Evolutionary conservation across 2,797 vertebrate species (phyloP), one percentile per base, ranked within the genome.

Genomic region (Pseudochromis fuscus): DNA sequence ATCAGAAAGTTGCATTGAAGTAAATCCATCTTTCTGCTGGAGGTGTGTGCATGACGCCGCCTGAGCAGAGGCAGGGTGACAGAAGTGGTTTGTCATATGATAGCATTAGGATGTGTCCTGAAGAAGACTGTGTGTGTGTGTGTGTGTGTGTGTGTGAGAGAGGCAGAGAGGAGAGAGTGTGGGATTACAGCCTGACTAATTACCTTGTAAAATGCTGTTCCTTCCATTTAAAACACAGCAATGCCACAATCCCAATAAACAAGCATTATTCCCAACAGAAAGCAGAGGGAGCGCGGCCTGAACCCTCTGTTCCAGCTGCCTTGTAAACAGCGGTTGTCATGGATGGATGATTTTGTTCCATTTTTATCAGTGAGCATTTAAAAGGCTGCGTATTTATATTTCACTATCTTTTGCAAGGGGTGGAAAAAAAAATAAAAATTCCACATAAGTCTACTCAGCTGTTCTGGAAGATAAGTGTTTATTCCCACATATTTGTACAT

Each of bases 231-330:
- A 90, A 91, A 89, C 66, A 53, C 71, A 90, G 87, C 86, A 89
- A 89, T 87, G 79, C 83, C 91, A 85, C 90, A 75, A 78, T 85
- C 71, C 86, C 81, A 91, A 86, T 92, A 92, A 88, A 92, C 83
- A 69, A 77, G 82, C 68, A 67, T 89, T 88, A 89, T 86, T 82
- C 73, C 76, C 88, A 89, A 87, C 77, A 86, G 60, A 85, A 85
- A 86, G 83, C 79, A 62, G 52, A 63, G 27, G 57, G 58, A 67
- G 56, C 15, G 45, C 44, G 57, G 79, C 82, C 77, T 82, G 83
- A 87, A 81, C 53, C 67, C 37, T 66, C 72, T 50, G 75, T 78
- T 82, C 75, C 86, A 81, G 86, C 85, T 82, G 78, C 71, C 83
- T 87, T 75, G 84, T 90, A 90, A 92, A 91, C 79, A 76, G 80